phyloP scores from a whole-genome alignment of 2,113 vertebrate genomes.

The Larimichthys crocea region DNA sequence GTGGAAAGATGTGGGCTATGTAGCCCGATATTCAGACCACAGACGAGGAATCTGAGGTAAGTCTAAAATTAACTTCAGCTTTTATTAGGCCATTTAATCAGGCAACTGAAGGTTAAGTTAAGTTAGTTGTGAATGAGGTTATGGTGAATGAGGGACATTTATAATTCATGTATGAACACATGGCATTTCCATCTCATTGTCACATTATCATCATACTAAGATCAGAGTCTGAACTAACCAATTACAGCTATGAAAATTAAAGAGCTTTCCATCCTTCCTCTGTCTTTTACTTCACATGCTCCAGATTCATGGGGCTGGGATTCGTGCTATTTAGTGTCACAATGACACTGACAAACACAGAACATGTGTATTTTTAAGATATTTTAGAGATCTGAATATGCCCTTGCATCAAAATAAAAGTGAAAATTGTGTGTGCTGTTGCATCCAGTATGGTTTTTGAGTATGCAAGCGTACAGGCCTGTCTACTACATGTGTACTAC shows the following conservation, averaged over 20 bases:
- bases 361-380: neutral
- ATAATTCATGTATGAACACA: conserved; percentile 47
- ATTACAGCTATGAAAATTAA: neutral
- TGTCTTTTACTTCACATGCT: neutral
- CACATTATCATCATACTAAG: neutral
- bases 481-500: conserved; percentile 13
- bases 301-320: neutral
- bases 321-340: neutral
- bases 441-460: neutral
- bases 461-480: conserved; percentile 49
- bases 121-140: conserved; percentile 55
- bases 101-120: conserved; percentile 32
- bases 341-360: neutral
- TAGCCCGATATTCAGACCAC: conserved; percentile 39
- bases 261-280: neutral
- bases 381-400: neutral
- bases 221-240: neutral
- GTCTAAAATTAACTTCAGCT: conserved; percentile 62
- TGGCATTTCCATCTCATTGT: conserved; percentile 12
- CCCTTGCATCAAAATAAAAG: neutral
- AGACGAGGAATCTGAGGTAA: conserved; percentile 50
- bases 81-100: conserved; percentile 64
- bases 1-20: conserved; percentile 49
- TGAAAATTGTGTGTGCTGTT: neutral
- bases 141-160: conserved; percentile 45